Base-by-base conservation (phyloP, 2,113 vertebrate genomes). In the Antigone vipio region DNA sequence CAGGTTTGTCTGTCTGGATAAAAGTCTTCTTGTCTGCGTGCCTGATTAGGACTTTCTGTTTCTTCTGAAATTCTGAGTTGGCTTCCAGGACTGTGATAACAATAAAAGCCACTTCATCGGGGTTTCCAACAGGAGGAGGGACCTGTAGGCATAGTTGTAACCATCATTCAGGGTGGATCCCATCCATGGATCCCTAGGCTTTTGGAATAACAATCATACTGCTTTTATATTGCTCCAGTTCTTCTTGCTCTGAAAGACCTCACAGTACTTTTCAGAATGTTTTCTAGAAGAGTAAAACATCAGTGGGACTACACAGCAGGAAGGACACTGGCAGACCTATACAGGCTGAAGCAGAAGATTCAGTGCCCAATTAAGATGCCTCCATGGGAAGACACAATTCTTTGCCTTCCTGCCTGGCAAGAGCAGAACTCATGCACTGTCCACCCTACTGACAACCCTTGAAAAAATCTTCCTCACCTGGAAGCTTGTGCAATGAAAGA, bases 1-100 rank as follows among this genome's bases (percentile, higher is more conserved):
- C 89, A 52, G 92, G 80, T 88, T 95, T 97, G 94, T 97, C 97
- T 62, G 94, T 97, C 93, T 97, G 97, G 67, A 97, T 92, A 64
- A 97, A 92, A 78, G 92, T 94, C 81, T 67, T 95, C 83, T 91
- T 95, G 44, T 96, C 80, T 62, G 80, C 20, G 0, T 81, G 85
- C 60, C 85, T 97, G 85, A 97, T 89, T 38, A 97, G 74, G 68
- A 97, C 85, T 85, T 97, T 95, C 64, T 95, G 95, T 64, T 96
- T 95, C 80, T 94, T 95, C 75, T 93, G 76, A 58, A 96, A 81
- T n/a, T 96, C 85, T 30, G 93, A 96, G n/a, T 7, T 69, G 71
- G 24, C 68, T 63, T 93, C 96, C 69, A 88, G 8, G 30, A 95
- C 72, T 67, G 85, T 94, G 78, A 97, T 87, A 26, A 38, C 62